Percentiles rank a stretch among this genome's conserved stretches.
Conservation (phyloP, 1,140 invertebrate genomes). For the Monochamus saltuarius region DNA sequence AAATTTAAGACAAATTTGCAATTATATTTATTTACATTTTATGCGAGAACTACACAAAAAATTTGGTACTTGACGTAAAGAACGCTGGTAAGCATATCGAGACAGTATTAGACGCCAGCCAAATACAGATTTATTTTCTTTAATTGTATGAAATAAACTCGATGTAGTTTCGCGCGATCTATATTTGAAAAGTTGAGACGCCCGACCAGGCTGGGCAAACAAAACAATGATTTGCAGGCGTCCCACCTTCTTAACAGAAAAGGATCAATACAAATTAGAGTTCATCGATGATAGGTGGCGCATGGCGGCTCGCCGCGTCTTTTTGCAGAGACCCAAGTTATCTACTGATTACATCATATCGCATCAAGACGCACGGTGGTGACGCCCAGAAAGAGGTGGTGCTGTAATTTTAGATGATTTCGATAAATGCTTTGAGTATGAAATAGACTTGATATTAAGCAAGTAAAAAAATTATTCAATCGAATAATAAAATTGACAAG, state of each 20-base stretch:
- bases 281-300: conserved; percentile 9
- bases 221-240: neutral
- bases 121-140: neutral
- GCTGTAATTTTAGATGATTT: conserved; percentile 1
- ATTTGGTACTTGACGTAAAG: too few species aligned
- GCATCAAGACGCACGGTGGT: too few species aligned
- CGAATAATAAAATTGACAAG: too few species aligned
- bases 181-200: neutral
- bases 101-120: too few species aligned
- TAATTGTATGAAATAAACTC: neutral
- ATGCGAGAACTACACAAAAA: too few species aligned
- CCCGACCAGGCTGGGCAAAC: neutral
- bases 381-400: neutral
- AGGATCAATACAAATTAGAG: conserved; percentile 10
- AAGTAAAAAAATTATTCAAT: too few species aligned
- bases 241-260: neutral
- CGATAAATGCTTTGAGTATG: neutral
- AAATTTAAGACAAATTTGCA: neutral
- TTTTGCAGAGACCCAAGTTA: too few species aligned
- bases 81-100: too few species aligned
- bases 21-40: too few species aligned
- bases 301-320: too few species aligned
- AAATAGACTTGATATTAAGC: too few species aligned
- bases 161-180: neutral
- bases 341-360: too few species aligned